Conservation (phyloP, 2,888 invertebrate species). For the Zygaena filipendulae region DNA sequence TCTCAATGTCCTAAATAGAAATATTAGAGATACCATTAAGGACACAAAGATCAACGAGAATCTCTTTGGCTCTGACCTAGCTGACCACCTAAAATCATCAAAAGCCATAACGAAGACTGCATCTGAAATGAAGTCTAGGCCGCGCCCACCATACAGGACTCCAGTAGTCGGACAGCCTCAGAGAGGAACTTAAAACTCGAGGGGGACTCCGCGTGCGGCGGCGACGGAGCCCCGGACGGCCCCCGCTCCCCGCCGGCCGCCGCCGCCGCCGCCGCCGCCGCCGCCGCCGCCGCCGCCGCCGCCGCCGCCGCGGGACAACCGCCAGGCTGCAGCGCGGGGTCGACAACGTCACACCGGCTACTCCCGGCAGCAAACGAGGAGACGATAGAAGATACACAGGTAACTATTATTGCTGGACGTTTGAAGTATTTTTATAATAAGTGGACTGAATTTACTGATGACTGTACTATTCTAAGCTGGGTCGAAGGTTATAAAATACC, state of each 20-base stretch:
- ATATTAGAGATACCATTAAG: conserved; percentile 7
- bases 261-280: not conserved
- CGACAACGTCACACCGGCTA: conserved; percentile 4
- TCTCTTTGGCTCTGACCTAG: conserved; percentile 9
- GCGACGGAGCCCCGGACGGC: conserved; percentile 4
- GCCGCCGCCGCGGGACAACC: not conserved
- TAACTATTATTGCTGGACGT: conserved; percentile 6
- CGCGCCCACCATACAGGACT: not conserved
- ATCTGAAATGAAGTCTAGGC: conserved; percentile 2
- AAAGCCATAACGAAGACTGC: conserved; percentile 7
- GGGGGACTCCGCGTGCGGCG: conserved; percentile 4
- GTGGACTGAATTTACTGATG: conserved; percentile 10
- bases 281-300: conserved; percentile 2
- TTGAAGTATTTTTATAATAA: conserved; percentile 7
- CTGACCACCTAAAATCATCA: conserved; percentile 10
- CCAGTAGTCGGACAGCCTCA: not conserved
- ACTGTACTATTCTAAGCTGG: conserved; percentile 9
- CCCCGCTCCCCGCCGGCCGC: conserved; percentile 2
- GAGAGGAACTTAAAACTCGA: conserved; percentile 5
- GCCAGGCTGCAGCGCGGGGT: not conserved
- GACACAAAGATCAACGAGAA: conserved; percentile 7
- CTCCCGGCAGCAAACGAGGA: not conserved
- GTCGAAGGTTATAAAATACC: conserved; percentile 13
- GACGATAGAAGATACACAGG: not conserved
- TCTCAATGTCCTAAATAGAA: conserved; percentile 9